Evolutionary conservation across 2,113 vertebrate genomes (phyloP), one percentile per base, ranked within the genome.

Genomic region (Percopsis transmontana): DNA sequence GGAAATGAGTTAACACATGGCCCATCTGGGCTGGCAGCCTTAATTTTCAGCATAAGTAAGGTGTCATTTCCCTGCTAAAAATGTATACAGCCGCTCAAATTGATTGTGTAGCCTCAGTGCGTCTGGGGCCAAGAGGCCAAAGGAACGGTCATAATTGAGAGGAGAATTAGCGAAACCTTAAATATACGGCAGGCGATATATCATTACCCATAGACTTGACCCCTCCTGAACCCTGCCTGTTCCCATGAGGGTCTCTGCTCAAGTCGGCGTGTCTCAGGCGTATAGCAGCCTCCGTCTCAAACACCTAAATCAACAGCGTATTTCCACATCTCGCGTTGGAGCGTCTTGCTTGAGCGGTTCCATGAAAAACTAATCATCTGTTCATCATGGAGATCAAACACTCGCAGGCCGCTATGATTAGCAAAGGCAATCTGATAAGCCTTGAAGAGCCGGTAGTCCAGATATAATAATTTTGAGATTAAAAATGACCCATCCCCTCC

Each of bases 321-420:
- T 95, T 91, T 93, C 94, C 94, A 92, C 92, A 93, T 92, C 91
- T 88, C 92, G 87, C 60, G 80, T 76, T 14, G 59, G 89, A 90
- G 91, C 81, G 83, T 92, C 92, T 91, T 95, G 96, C 94, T 94
- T 95, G 93, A 96, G 91, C 90, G 96, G 93, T 98, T 97, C 94
- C 95, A 95, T 96, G 95, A 97, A 99, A 98, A 99, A 95, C 95
- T 95, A 98, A 99, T 98, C 97, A 96, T 93, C 92, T 96, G 95
- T 96, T 98, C 96, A 96, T 98, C 95, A 94, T 94, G 90, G 93
- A 95, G 95, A 98, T 98, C 96, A 99, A 98, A 98, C 94, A 97
- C 82, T 92, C 93, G 87, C 90, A 80, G 88, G 69, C 74, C 91
- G 94, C 95, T 95, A 96, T 97, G 96, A 97, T 94, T 94, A 94